Percentiles rank a stretch among this genome's conserved stretches.
Evolutionary conservation across 2,888 invertebrate genomes (phyloP).

Genomic region (Patella pellucida): DNA sequence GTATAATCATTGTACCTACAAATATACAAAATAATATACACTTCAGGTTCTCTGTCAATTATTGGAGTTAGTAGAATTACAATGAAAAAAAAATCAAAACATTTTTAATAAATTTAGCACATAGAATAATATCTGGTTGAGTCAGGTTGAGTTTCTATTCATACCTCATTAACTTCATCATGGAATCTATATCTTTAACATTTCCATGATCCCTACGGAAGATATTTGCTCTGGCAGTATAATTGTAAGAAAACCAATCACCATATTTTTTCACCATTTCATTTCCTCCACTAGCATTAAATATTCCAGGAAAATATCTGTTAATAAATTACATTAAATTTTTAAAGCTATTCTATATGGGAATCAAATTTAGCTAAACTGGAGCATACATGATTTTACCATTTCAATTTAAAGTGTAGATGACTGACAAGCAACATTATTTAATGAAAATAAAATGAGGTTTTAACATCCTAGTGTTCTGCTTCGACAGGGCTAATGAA

Average conservation of each 20-base stretch:
- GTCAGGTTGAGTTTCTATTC: neutral
- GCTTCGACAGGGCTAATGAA: no score
- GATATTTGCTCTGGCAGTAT: constrained; percentile 78
- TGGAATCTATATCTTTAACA: constrained; percentile 75
- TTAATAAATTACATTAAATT: constrained; percentile 13
- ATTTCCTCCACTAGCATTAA: constrained; percentile 77
- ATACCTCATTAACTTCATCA: constrained; percentile 75
- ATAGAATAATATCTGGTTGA: no score
- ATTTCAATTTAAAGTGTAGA: neutral
- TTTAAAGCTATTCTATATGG: neutral
- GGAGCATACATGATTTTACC: no score
- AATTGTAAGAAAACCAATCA: constrained; percentile 78
- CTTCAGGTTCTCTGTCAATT: no score
- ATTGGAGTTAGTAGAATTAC: no score
- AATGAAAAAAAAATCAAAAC: no score
- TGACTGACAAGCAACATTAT: neutral
- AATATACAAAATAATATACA: no score
- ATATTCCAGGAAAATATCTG: constrained; percentile 77
- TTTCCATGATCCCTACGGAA: constrained; percentile 76
- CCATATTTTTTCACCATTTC: constrained; percentile 75
- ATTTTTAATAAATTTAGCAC: neutral
- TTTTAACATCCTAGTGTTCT: no score
- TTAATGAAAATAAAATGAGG: no score
- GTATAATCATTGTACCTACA: constrained; percentile 80
- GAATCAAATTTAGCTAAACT: no score